These are phyloP conservation scores for Erpobdella octoculata DNA, from an alignment of 2,888 invertebrate genomes.

Conservation along the genomic window DNA sequence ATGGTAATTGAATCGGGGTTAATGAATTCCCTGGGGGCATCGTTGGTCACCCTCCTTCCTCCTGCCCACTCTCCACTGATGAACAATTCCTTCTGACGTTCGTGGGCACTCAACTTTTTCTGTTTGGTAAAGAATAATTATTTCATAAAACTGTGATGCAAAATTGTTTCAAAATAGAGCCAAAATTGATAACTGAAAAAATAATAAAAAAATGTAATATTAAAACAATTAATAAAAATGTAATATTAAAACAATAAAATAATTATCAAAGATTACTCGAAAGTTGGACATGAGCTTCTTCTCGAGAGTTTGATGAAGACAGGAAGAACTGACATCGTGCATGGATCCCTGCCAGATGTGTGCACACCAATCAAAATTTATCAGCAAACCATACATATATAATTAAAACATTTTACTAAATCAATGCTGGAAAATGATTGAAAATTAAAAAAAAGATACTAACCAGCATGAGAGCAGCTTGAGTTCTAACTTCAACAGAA, in stretches of 20 bases:
- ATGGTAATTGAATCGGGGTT: slow-evolving; percentile 68
- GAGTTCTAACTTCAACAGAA: slow-evolving; percentile 72
- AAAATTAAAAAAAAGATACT: slow-evolving; percentile 1
- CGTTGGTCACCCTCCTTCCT: slow-evolving; percentile 78
- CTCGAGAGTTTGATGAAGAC: slow-evolving; percentile 88
- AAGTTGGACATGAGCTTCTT: slow-evolving; percentile 94
- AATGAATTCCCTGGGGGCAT: slow-evolving; percentile 67
- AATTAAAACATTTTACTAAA: neutral
- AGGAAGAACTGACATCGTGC: slow-evolving; percentile 75
- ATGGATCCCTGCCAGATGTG: slow-evolving; percentile 63
- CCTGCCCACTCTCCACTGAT: slow-evolving; percentile 82
- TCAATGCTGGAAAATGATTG: neutral
- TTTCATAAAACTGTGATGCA: neutral
- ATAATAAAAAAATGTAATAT: too few species aligned
- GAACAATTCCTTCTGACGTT: slow-evolving; percentile 72
- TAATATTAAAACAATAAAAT: neutral
- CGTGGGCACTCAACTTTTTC: slow-evolving; percentile 75
- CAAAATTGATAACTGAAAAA: too few species aligned
- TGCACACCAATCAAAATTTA: too few species aligned
- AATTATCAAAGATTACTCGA: slow-evolving; percentile 56
- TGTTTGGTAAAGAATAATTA: slow-evolving; percentile 45
- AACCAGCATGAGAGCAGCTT: slow-evolving; percentile 70
- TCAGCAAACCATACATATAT: neutral
- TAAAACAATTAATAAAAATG: neutral
- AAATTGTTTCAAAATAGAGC: too few species aligned